Percentiles rank a stretch among this genome's conserved stretches.
These are phyloP conservation scores for Drymodes brunneopygia DNA, from an alignment of 2,113 vertebrate species.

Conservation along the genomic window DNA sequence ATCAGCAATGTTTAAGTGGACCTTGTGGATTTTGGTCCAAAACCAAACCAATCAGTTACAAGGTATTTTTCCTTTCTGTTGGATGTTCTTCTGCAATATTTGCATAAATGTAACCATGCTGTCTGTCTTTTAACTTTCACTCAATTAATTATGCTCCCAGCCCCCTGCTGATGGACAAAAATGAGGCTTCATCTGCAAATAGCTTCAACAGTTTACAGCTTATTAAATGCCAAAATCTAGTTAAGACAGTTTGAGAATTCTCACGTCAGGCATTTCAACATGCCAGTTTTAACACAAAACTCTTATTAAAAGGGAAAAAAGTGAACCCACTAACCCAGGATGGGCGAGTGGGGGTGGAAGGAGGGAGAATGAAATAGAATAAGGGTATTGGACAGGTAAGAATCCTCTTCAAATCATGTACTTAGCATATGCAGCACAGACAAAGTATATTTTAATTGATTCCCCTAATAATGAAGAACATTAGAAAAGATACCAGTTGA, in stretches of 20 bases:
- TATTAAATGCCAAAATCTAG: conserved; percentile 84
- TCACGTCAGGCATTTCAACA: conserved; percentile 72
- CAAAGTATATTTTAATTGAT: conserved; percentile 61
- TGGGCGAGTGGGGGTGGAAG: neutral
- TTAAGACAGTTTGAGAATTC: conserved; percentile 80
- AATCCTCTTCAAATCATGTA: conserved; percentile 63
- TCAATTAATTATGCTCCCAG: conserved; percentile 82
- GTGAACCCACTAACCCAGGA: conserved; percentile 45
- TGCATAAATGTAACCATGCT: conserved; percentile 81
- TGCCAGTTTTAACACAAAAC: conserved; percentile 71
- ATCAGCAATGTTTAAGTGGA: conserved; percentile 71
- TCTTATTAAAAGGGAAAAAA: conserved; percentile 62
- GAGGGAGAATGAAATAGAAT: conserved; percentile 15
- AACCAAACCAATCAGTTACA: conserved; percentile 71
- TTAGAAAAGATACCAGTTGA: conserved; percentile 44
- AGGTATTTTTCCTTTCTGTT: conserved; percentile 70
- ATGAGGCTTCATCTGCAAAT: conserved; percentile 82
- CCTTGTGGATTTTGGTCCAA: conserved; percentile 75
- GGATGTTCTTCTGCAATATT: conserved; percentile 73
- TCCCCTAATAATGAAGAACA: conserved; percentile 56
- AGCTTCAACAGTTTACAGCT: conserved; percentile 82
- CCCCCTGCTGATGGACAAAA: conserved; percentile 82
- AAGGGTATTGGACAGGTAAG: conserved; percentile 58
- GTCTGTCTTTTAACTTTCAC: conserved; percentile 82
- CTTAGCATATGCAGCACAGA: conserved; percentile 45